Evolutionary conservation across 2,888 invertebrate genomes (phyloP).

Genomic region (Chloroclystis v-ata): DNA sequence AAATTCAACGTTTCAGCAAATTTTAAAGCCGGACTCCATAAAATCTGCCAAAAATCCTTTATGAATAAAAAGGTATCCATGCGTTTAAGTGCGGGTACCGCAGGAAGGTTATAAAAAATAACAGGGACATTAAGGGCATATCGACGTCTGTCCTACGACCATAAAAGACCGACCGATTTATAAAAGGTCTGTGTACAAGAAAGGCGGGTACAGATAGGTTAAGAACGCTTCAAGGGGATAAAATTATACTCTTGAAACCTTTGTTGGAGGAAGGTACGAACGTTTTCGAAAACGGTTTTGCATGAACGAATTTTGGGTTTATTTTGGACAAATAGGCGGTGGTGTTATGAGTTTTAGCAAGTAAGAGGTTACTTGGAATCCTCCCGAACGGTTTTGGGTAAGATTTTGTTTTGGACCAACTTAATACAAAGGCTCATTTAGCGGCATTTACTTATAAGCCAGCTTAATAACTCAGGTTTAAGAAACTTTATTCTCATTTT

Average conservation of each 20-base stretch:
- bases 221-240: constrained; percentile 11
- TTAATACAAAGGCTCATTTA: no score
- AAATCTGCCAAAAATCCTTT: constrained; percentile 3
- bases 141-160: constrained; percentile 30
- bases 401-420: no score
- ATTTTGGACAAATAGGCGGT: no score
- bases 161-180: constrained; percentile 27
- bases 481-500: no score
- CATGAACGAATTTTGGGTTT: neutral
- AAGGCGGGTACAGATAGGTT: constrained; percentile 17
- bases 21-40: neutral
- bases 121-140: constrained; percentile 31
- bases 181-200: constrained; percentile 21
- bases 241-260: constrained; percentile 12
- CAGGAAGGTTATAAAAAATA: constrained; percentile 35
- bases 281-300: constrained; percentile 5
- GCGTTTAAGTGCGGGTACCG: constrained; percentile 24
- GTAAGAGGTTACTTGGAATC: no score
- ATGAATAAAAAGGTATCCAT: constrained; percentile 20
- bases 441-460: no score
- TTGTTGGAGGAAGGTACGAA: no score
- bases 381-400: no score
- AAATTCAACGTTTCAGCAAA: neutral
- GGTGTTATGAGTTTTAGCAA: no score
- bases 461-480: no score